Evolutionary conservation across 2,888 invertebrate genomes (phyloP).

Genomic region (Zaprionus obscuricornis): DNA sequence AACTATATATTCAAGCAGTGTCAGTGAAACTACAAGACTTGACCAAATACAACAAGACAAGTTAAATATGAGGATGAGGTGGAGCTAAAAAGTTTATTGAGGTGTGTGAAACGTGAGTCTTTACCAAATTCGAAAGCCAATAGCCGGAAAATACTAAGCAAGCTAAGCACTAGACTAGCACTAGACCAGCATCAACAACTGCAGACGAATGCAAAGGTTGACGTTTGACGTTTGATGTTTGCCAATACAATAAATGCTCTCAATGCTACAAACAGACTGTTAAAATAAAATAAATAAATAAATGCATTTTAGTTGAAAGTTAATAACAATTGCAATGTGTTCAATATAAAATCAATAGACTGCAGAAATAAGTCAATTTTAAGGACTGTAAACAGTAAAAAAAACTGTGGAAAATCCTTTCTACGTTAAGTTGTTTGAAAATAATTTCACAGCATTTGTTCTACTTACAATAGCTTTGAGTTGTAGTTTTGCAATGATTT

Average conservation of each 20-base stretch:
- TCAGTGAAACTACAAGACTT: constrained; percentile 43
- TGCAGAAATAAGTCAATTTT: constrained; percentile 1
- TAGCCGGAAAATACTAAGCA: constrained; percentile 33
- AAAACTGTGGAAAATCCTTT: too few relatives aligned
- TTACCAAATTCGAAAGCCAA: background rate
- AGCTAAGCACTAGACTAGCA: too few relatives aligned
- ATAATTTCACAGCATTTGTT: constrained; percentile 23
- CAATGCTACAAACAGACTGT: background rate
- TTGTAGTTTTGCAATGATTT: too few relatives aligned
- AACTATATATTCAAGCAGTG: constrained; percentile 34
- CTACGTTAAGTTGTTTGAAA: too few relatives aligned
- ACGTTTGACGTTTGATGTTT: constrained; percentile 16
- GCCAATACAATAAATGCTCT: constrained; percentile 28
- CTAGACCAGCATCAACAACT: constrained; percentile 13
- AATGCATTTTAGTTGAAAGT: background rate
- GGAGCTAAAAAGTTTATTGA: background rate
- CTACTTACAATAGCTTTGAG: too few relatives aligned
- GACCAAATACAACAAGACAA: constrained; percentile 45
- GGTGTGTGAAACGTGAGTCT: background rate
- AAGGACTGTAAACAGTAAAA: too few relatives aligned
- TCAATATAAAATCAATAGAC: too few relatives aligned
- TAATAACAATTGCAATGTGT: too few relatives aligned
- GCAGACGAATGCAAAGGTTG: constrained; percentile 4
- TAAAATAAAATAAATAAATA: background rate
- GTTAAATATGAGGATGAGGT: constrained; percentile 10